phyloP scores from a whole-genome alignment of 2,113 vertebrate species.

The Reinhardtius hippoglossoides region DNA sequence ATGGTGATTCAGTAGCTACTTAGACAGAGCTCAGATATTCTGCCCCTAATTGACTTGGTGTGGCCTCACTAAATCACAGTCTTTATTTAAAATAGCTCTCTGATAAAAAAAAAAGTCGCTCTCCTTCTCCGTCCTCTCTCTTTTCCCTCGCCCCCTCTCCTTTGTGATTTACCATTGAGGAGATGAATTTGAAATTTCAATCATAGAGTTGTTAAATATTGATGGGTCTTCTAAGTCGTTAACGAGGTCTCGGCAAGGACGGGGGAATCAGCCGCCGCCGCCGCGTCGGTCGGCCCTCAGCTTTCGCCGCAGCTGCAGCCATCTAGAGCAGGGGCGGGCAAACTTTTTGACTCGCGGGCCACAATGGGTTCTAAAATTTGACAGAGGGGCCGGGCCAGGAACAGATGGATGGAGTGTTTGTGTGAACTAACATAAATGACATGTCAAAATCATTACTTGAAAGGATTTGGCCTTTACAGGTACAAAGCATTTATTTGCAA shows the following conservation, averaged over 20 bases:
- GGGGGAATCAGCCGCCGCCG: slow-evolving; percentile 43
- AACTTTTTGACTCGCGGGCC: no score
- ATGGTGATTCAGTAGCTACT: slow-evolving; percentile 69
- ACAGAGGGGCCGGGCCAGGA: no score
- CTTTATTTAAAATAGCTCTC: slow-evolving; percentile 74
- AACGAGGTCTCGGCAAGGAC: slow-evolving; percentile 77
- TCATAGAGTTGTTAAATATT: slow-evolving; percentile 83
- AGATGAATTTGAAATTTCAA: slow-evolving; percentile 83
- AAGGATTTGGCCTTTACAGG: no score
- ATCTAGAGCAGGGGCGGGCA: no score
- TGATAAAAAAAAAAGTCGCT: slow-evolving; percentile 55
- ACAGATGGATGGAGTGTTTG: no score
- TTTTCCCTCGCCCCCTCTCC: slow-evolving; percentile 55
- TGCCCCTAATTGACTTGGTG: slow-evolving; percentile 77
- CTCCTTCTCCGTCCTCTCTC: slow-evolving; percentile 28
- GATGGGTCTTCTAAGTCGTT: slow-evolving; percentile 78
- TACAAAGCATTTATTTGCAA: no score
- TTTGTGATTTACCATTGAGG: slow-evolving; percentile 78
- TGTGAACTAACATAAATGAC: no score
- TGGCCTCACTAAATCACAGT: slow-evolving; percentile 71
- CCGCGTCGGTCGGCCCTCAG: slow-evolving; percentile 36
- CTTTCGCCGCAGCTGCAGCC: slow-evolving; percentile 33
- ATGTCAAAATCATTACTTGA: no score
- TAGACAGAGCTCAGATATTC: slow-evolving; percentile 66
- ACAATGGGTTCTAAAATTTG: no score